Base-by-base conservation (phyloP, 1,140 invertebrate genomes). In the Sycobia sp. region DNA sequence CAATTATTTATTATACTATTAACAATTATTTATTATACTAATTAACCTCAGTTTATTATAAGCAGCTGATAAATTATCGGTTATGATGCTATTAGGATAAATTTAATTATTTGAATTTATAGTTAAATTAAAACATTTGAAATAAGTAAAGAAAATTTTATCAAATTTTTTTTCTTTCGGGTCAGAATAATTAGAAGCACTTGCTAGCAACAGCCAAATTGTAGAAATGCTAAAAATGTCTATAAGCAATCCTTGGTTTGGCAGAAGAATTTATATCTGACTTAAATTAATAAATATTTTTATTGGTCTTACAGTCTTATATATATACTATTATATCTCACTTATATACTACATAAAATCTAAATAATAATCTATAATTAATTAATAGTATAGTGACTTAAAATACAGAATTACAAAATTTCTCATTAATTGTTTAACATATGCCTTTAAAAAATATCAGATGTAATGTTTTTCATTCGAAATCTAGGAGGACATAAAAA, bases 1-100 rank as follows among this genome's bases (percentile, higher is more conserved):
- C n/a, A n/a, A n/a, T n/a, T n/a, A 58, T 65, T 65, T 39, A 58
- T 65, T 65, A 49, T 39, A 58, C 20, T 58, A 38, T 44, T 60
- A 60, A 55, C 39, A 36, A 55, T n/a, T 34, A 29, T 32, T 7
- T 41, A 20, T 49, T 23, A 44, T 47, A 50, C 8, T 49, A 49
- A 60, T 60, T 25, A 41, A 60, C 23, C 50, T 25, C 43, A 41
- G 47, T 65, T 55, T 60, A 55, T 53, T 53, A 25, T 47, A 18
- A 60, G 23, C 47, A 65, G 63, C 43, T 65, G 55, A 47, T 60
- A 47, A 44, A 55, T 55, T 55, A 38, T 36, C 9, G 8, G 18
- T 44, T 1, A 18, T 20, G 32, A 27, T 49, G 32, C 4, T 54
- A 55, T 32, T 25, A 41, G 10, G 16, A 57, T 56, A 47, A 51